Conservation (phyloP, 1,140 invertebrate genomes). For the Zophobas morio region DNA sequence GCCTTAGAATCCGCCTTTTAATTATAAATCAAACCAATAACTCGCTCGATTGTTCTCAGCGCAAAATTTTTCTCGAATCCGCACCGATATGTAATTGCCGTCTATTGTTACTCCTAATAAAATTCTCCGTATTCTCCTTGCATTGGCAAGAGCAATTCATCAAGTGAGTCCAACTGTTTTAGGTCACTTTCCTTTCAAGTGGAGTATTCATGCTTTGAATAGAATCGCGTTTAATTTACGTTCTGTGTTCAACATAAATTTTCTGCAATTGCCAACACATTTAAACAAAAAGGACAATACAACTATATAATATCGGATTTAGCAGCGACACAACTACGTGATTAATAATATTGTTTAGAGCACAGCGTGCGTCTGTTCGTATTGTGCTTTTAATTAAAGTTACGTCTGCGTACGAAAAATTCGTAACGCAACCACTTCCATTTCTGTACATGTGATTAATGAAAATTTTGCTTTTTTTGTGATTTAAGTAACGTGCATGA, state of each 20-base stretch:
- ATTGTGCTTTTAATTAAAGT: slow-evolving; percentile 45
- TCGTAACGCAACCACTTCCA: slow-evolving; percentile 1
- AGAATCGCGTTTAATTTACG: slow-evolving; percentile 48
- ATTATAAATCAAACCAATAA: slow-evolving; percentile 31
- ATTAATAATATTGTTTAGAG: slow-evolving; percentile 38
- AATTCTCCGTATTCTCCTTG: slow-evolving; percentile 44
- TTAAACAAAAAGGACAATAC: slow-evolving; percentile 41
- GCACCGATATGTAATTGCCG: slow-evolving; percentile 30
- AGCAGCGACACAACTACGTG: slow-evolving; percentile 24
- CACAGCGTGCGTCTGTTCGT: slow-evolving; percentile 22
- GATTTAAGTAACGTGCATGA: too few relatives aligned
- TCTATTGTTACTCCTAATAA: slow-evolving; percentile 48
- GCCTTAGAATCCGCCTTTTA: not conserved
- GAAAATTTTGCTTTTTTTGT: too few relatives aligned
- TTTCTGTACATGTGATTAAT: not conserved
- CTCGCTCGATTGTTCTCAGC: not conserved
- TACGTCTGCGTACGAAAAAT: not conserved
- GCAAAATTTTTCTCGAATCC: slow-evolving; percentile 13
- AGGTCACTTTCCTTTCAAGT: slow-evolving; percentile 52
- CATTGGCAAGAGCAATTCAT: slow-evolving; percentile 50
- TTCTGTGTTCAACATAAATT: slow-evolving; percentile 44
- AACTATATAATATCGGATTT: slow-evolving; percentile 43
- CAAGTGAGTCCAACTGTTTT: slow-evolving; percentile 47
- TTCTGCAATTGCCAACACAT: slow-evolving; percentile 42
- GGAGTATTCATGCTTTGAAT: slow-evolving; percentile 52